Percentiles rank a stretch among this genome's conserved stretches.
Evolutionary conservation across 64 coral and sea anemone genomes (phyloP).

Genomic region (Anthopleura sola): DNA sequence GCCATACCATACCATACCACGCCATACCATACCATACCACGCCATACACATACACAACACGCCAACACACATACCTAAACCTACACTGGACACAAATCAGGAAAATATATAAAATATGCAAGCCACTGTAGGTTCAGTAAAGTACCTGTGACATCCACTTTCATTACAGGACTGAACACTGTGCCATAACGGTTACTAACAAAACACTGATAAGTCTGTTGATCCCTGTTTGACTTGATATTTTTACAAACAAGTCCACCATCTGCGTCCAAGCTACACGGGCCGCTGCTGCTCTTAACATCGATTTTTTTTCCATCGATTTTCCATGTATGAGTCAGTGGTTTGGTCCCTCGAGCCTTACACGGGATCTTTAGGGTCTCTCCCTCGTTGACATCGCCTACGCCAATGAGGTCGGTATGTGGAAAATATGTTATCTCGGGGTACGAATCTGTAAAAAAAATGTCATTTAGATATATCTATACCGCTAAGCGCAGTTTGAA

Average conservation of each 20-base stretch:
- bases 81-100: no score
- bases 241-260: neutral
- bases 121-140: no score
- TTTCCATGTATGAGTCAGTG: neutral
- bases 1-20: no score
- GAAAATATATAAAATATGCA: no score
- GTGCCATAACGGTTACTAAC: constrained; percentile 14
- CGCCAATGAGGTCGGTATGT: neutral
- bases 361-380: neutral
- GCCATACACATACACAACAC: no score
- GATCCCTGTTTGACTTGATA: no score
- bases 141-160: constrained; percentile 21
- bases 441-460: neutral
- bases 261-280: neutral
- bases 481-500: no score
- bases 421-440: neutral
- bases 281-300: neutral
- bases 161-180: neutral
- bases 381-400: neutral
- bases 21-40: no score
- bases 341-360: neutral
- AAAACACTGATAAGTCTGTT: neutral
- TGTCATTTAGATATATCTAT: neutral
- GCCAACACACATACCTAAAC: no score
- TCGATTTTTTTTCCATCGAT: neutral